Base-by-base conservation (phyloP, 2,113 vertebrate genomes). In the Zosterops japonicus region DNA sequence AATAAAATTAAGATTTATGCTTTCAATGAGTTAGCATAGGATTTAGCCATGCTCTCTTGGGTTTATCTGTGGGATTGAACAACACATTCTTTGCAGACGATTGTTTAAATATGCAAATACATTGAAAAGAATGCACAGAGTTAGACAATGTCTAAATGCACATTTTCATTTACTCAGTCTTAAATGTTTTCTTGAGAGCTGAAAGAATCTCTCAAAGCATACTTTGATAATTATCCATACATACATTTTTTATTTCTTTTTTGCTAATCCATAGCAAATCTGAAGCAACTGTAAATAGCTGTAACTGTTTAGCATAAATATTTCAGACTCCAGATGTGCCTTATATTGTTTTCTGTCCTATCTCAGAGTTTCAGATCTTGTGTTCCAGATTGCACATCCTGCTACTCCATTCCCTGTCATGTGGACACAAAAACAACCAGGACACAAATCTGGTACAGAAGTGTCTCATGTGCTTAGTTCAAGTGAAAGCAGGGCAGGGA, bases 101-200 rank as follows among this genome's bases (percentile, higher is more conserved):
- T 94, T 94, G 79, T 87, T 91, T 92, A 85, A 96, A 95, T 80
- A 96, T 93, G 89, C 47, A 95, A 97, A 95, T 80, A 83, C 18
- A 68, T 52, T 55, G 56, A 90, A 94, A 89, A 90, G 76, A 94
- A 90, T 93, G 12, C 47, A 9, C 3, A 2, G 35, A 74, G 50
- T 69, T 91, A 90, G 49, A 61, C 75, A 89, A 87, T 52, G 27
- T 80, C n/a, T 87, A 92, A 94, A 95, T 81, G 56, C 39, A 52
- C 76, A 52, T 91, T 92, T 94, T 75, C 83, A 79, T 84, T 92
- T 94, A 86, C 47, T 67, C 53, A 69, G 39, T 36, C 41, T 81
- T 75, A 87, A 93, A 84, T 55, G n/a, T 79, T 94, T 94, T 77
- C 75, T 95, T 83, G 72, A 74, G 33, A 85, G 63, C 69, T 83